Percentiles rank a stretch among this genome's conserved stretches.
These are phyloP conservation scores for Genyomyrus donnyi DNA, from an alignment of 2,113 vertebrate species.

Conservation along the genomic window DNA sequence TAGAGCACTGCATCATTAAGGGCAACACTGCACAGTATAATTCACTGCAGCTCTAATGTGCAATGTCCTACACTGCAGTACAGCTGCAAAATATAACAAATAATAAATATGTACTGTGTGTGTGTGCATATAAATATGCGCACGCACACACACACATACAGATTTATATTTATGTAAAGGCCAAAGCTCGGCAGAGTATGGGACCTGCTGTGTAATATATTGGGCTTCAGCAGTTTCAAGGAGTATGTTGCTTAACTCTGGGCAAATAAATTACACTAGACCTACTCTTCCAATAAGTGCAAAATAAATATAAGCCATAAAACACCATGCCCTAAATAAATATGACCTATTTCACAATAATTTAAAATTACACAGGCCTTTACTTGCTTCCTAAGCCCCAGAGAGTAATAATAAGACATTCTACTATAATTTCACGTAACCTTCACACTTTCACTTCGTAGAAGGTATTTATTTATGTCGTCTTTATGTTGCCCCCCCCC, in stretches of 20 bases:
- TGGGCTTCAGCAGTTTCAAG: not conserved
- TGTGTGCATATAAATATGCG: too few relatives aligned
- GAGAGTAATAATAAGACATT: not conserved
- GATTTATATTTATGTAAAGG: not conserved
- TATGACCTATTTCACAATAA: slow-evolving; percentile 10
- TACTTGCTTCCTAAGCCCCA: not conserved
- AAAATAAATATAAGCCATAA: not conserved
- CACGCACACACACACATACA: not conserved
- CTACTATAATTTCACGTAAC: not conserved
- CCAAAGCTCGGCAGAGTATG: not conserved
- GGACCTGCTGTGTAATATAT: not conserved
- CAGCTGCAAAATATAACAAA: not conserved
- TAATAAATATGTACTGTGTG: not conserved
- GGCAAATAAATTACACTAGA: not conserved
- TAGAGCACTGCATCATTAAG: not conserved
- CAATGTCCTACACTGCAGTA: not conserved
- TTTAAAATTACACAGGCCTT: not conserved
- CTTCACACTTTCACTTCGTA: not conserved
- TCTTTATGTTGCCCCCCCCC: not conserved
- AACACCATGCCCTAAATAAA: slow-evolving; percentile 10
- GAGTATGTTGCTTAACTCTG: not conserved
- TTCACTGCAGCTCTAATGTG: not conserved
- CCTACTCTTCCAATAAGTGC: not conserved
- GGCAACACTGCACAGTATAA: not conserved
- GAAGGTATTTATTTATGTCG: not conserved